A percentile compares a stretch with the other conserved stretches of the same genome.
These are phyloP conservation scores for Zoroaster sp. DNA, from an alignment of 53 echinoderm and acorn worm species.

Conservation along the genomic window DNA sequence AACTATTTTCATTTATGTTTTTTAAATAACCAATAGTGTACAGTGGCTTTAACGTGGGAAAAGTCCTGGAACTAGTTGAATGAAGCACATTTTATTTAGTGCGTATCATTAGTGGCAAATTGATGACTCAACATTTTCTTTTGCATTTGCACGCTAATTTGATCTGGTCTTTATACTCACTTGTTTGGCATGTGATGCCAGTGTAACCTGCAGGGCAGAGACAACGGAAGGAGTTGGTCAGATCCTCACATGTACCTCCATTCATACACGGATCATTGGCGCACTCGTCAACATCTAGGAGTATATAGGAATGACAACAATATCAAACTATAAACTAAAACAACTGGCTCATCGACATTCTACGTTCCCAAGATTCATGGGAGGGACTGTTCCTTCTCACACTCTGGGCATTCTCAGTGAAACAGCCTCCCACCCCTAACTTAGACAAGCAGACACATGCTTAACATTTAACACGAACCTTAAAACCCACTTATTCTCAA, in stretches of 20 bases:
- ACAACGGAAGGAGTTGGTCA: constrained; percentile 13
- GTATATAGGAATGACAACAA: background rate
- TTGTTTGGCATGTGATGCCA: constrained; percentile 38
- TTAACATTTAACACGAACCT: background rate
- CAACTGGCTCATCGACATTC: background rate
- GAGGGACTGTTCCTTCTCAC: no score
- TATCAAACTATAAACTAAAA: background rate
- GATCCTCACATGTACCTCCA: background rate
- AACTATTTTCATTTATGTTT: no score
- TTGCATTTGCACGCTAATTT: no score
- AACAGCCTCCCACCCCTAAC: no score
- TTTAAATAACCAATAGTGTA: no score
- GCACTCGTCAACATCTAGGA: constrained; percentile 20
- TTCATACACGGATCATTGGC: background rate
- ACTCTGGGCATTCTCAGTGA: background rate
- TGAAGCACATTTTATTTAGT: no score
- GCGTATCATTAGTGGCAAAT: no score
- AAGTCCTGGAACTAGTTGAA: no score
- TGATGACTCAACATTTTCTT: no score
- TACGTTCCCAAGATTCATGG: background rate
- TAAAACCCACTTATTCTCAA: background rate
- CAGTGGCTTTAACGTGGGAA: no score
- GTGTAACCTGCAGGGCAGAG: constrained; percentile 18
- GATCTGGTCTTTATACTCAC: no score
- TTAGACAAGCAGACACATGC: no score